These are phyloP conservation scores for Odocoileus virginianus DNA, from an alignment of 2,113 vertebrate genomes.

Conservation along the genomic window DNA sequence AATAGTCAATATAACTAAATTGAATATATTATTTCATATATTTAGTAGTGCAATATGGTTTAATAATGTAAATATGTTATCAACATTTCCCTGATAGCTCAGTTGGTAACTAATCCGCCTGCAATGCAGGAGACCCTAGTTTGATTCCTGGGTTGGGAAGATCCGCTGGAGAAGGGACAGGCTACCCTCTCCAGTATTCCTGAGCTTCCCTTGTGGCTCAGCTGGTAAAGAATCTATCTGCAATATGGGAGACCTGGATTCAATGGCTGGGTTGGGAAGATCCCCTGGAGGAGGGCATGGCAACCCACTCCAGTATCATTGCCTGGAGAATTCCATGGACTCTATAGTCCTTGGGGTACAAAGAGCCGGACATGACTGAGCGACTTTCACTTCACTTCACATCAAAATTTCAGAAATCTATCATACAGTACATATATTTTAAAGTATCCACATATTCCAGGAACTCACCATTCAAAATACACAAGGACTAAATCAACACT, in stretches of 20 bases:
- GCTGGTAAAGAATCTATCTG: neutral
- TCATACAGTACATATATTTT: neutral
- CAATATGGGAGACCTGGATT: neutral
- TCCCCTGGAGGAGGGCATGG: neutral
- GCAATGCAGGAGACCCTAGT: neutral
- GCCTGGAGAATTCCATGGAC: neutral
- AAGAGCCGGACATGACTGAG: neutral
- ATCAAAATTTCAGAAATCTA: neutral
- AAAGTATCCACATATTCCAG: neutral
- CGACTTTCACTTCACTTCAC: neutral
- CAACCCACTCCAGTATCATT: neutral
- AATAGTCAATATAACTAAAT: conserved; percentile 22
- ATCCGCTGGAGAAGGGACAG: neutral
- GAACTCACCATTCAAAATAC: neutral
- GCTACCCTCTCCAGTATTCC: neutral
- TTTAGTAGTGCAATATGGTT: neutral
- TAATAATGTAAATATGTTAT: neutral
- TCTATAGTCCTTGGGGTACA: neutral
- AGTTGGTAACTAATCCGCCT: neutral
- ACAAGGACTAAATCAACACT: neutral
- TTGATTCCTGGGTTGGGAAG: neutral
- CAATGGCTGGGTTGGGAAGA: neutral
- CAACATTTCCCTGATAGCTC: neutral
- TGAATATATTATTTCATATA: neutral
- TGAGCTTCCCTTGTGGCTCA: neutral